Evolutionary conservation across 2,797 vertebrate species (phyloP), one percentile per base, ranked within the genome.

Genomic region (Typhlichthys subterraneus): DNA sequence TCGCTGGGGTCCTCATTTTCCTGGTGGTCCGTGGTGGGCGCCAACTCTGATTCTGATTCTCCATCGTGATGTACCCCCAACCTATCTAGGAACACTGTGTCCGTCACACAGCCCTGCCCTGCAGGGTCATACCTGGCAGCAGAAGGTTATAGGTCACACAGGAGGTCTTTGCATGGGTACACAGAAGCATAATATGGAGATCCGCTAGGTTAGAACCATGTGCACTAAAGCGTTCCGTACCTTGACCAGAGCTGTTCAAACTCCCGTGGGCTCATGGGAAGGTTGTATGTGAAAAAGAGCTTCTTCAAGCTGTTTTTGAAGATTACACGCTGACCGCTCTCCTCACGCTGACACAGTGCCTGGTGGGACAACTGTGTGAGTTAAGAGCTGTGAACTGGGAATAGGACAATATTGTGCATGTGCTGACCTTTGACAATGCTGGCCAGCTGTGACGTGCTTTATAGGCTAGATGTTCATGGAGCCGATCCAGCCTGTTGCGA

Each of bases 171-270:
- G 13, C 1, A 4, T 14, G 4, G 50, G 15, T 14, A 51, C 15
- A 51, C 3, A 5, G 8, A 14, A 9, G 33, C 33, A 38, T 38
- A 7, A 59, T 17, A 31, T 55, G n/a, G 1, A 6, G 12, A 5
- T 6, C 19, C 3, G 11, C 42, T 31, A 33, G 15, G 6, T 57
- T 23, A 19, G 17, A 4, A 14, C 3, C 15, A 12, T 57, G 7
- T 23, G 15, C 48, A 45, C 45, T 45, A 19, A 45, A 53, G 46
- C 55, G 7, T 38, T 23, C 57, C 62, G 54, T 47, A 81, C 77
- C 77, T 82, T 2, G 12, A 57, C 73, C 77, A 76, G 53, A 85
- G 61, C 53, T 72, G 53, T 33, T 82, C 72, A 55, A 84, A 76
- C 68, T 69, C 65, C 0, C 52, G 14, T 1, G 72, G 9, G 11